phyloP scores from a whole-genome alignment of 2,888 invertebrate genomes.

The Drosophila meridionalis region DNA sequence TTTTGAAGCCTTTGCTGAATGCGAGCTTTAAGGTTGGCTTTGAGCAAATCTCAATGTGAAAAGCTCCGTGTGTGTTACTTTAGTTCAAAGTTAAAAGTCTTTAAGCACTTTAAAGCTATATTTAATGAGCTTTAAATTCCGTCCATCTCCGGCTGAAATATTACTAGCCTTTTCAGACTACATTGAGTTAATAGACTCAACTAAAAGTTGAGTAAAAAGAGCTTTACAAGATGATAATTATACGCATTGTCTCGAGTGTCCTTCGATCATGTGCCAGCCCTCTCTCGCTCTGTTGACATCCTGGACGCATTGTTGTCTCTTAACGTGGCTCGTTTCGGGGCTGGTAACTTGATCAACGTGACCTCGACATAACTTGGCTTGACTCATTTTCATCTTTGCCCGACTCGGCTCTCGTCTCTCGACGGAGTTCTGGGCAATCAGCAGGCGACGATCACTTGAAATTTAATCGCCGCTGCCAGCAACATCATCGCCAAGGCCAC shows the following conservation, averaged over 20 bases:
- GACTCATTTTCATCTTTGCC: conserved; percentile 46
- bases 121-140: background rate
- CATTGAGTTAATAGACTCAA: background rate
- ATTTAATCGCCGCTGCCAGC: conserved; percentile 58
- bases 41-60: no score
- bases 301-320: conserved; percentile 22
- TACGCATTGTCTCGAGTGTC: conserved; percentile 44
- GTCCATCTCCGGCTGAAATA: background rate
- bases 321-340: conserved; percentile 43
- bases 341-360: conserved; percentile 74
- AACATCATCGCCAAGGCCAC: conserved; percentile 50
- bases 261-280: conserved; percentile 46
- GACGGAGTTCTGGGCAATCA: conserved; percentile 47
- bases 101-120: background rate
- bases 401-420: conserved; percentile 12
- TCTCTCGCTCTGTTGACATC: background rate
- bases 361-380: conserved; percentile 71
- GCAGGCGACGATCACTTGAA: conserved; percentile 61
- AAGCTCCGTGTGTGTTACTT: no score
- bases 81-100: no score
- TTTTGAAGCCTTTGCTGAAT: no score
- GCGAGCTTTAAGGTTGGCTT: background rate
- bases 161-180: background rate
- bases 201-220: background rate
- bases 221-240: conserved; percentile 26